Evolutionary conservation across 2,888 invertebrate species (phyloP).

Genomic region (Zeuzera pyrina): DNA sequence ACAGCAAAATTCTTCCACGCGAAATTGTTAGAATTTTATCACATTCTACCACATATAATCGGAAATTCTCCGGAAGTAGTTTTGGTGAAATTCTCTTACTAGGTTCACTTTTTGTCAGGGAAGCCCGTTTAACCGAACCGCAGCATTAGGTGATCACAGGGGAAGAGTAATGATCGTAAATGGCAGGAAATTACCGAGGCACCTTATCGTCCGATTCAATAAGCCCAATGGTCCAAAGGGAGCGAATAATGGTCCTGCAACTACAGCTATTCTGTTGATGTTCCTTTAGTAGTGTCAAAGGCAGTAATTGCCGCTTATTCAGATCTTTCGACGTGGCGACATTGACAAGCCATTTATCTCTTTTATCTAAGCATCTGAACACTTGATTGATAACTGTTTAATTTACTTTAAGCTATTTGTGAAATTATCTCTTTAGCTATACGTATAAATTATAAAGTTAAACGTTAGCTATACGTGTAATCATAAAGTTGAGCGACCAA

Average conservation of each 20-base stretch:
- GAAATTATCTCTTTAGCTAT: too few species aligned
- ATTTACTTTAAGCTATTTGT: too few species aligned
- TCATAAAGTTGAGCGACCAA: too few species aligned
- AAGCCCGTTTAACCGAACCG: conserved; percentile 27
- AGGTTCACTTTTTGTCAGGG: conserved; percentile 28
- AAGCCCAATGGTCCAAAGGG: conserved; percentile 50
- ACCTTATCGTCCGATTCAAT: conserved; percentile 70
- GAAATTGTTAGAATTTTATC: too few species aligned
- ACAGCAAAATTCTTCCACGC: too few species aligned
- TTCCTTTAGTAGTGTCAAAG: conserved; percentile 31
- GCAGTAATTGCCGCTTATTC: conserved; percentile 54
- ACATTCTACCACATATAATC: too few species aligned
- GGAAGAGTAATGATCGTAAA: conserved; percentile 62
- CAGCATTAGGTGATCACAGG: conserved; percentile 43
- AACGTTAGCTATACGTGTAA: too few species aligned
- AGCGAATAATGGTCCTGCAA: conserved; percentile 67
- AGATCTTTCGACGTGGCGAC: conserved; percentile 27
- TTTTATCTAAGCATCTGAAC: conserved; percentile 3
- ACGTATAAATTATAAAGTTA: too few species aligned
- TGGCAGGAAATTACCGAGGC: conserved; percentile 66
- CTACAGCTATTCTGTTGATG: conserved; percentile 41
- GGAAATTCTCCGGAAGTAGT: conserved; percentile 30
- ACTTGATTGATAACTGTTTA: too few species aligned
- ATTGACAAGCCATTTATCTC: conserved; percentile 13
- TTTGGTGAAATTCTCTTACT: conserved; percentile 27